A percentile compares a stretch with the other conserved stretches of the same genome.
Conservation (phyloP, 2,888 invertebrate species). For the Seira musarum region DNA sequence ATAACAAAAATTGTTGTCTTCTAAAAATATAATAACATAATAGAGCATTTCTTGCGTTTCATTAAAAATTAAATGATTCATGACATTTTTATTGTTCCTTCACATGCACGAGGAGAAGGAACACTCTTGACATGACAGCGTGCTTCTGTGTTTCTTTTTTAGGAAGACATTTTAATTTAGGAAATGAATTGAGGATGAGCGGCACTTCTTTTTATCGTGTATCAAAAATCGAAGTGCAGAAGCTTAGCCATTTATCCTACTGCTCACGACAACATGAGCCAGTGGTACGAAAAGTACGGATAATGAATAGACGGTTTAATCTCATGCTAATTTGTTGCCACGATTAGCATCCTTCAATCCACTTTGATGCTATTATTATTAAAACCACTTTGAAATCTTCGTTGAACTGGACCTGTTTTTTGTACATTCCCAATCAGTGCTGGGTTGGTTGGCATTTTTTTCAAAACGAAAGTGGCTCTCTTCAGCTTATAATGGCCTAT, state of each 20-base stretch:
- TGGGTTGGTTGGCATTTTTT: too few relatives aligned
- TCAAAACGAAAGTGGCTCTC: too few relatives aligned
- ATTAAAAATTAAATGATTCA: constrained; percentile 5
- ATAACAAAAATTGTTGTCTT: neutral
- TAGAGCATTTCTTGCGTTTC: neutral
- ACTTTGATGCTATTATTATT: constrained; percentile 9
- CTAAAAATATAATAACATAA: neutral
- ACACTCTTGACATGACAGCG: neutral
- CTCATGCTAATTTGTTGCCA: constrained; percentile 40
- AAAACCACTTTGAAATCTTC: neutral
- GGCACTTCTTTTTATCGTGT: neutral
- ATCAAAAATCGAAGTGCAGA: constrained; percentile 3
- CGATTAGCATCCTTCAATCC: constrained; percentile 8
- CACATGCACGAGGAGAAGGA: neutral
- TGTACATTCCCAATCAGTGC: too few relatives aligned
- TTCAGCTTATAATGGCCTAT: too few relatives aligned
- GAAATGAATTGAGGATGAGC: constrained; percentile 1
- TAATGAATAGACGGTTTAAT: constrained; percentile 27
- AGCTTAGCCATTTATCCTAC: neutral
- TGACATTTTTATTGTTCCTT: constrained; percentile 12
- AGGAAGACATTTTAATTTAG: constrained; percentile 9
- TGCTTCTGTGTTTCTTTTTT: neutral
- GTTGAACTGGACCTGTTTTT: too few relatives aligned
- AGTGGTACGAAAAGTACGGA: neutral
- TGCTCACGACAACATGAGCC: neutral